Conservation (phyloP, 2,113 vertebrate species). For the Procapra przewalskii region DNA sequence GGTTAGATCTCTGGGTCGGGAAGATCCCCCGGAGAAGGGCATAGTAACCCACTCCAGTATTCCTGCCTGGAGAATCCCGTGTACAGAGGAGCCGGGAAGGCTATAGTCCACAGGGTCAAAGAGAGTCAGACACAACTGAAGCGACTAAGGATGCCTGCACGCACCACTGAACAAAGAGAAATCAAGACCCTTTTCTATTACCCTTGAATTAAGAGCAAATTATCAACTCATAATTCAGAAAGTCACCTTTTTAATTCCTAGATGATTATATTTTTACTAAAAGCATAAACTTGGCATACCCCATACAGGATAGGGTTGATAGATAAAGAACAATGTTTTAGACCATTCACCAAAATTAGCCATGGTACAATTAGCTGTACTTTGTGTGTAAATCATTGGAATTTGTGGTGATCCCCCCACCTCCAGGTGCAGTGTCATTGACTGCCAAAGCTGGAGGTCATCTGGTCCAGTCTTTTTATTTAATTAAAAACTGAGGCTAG, state of each 20-base stretch:
- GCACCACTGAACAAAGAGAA: neutral
- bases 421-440: neutral
- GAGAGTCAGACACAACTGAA: neutral
- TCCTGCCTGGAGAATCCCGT: neutral
- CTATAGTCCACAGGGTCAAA: neutral
- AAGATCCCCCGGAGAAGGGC: neutral
- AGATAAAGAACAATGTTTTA: neutral
- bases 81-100: neutral
- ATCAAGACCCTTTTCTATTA: constrained; percentile 47
- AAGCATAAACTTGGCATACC: constrained; percentile 15
- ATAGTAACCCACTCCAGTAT: neutral
- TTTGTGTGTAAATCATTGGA: neutral
- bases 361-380: neutral
- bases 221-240: constrained; percentile 41
- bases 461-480: neutral
- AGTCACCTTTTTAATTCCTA: neutral
- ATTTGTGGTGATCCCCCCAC: neutral
- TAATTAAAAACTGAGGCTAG: neutral
- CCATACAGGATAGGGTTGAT: neutral
- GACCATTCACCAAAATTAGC: neutral
- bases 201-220: constrained; percentile 16
- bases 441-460: neutral
- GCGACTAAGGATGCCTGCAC: rapidly evolving
- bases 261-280: constrained; percentile 50
- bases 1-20: neutral